Percentiles rank a stretch among this genome's conserved stretches.
Evolutionary conservation across 2,888 invertebrate genomes (phyloP).

Genomic region (Celastrina argiolus): DNA sequence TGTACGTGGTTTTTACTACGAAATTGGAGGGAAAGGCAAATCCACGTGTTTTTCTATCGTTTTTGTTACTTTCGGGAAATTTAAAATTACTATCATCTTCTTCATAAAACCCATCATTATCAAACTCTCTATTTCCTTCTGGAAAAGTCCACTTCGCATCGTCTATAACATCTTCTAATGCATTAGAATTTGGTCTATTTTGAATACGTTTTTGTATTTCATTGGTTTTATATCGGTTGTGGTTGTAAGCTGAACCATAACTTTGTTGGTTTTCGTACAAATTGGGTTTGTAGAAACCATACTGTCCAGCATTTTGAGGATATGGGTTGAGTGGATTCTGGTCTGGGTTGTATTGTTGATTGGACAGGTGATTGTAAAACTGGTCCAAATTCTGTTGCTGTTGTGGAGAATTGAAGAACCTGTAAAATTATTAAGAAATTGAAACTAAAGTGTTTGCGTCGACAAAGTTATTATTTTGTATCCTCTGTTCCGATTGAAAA

Average conservation of each 20-base stretch:
- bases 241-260: slow-evolving; percentile 43
- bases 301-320: slow-evolving; percentile 16
- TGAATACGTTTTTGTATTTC: slow-evolving; percentile 56
- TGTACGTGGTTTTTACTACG: background rate
- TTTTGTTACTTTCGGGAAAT: slow-evolving; percentile 34
- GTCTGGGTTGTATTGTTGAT: slow-evolving; percentile 46
- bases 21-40: background rate
- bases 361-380: slow-evolving; percentile 48
- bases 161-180: slow-evolving; percentile 32
- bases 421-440: slow-evolving; percentile 33
- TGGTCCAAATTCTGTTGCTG: slow-evolving; percentile 54
- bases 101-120: slow-evolving; percentile 13
- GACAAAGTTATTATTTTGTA: no score
- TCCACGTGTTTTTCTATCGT: slow-evolving; percentile 5
- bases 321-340: slow-evolving; percentile 22
- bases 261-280: slow-evolving; percentile 33
- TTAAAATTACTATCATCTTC: slow-evolving; percentile 31
- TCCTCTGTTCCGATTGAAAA: no score
- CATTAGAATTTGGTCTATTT: slow-evolving; percentile 43
- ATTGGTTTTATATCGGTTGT: slow-evolving; percentile 38
- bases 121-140: slow-evolving; percentile 30
- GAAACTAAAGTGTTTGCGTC: background rate
- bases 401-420: slow-evolving; percentile 82
- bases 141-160: slow-evolving; percentile 54
- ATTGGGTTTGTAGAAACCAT: slow-evolving; percentile 26